A percentile compares a stretch with the other conserved stretches of the same genome.
These are phyloP conservation scores for Liodrosophila aerea DNA, from an alignment of 2,888 invertebrate genomes.

Conservation along the genomic window DNA sequence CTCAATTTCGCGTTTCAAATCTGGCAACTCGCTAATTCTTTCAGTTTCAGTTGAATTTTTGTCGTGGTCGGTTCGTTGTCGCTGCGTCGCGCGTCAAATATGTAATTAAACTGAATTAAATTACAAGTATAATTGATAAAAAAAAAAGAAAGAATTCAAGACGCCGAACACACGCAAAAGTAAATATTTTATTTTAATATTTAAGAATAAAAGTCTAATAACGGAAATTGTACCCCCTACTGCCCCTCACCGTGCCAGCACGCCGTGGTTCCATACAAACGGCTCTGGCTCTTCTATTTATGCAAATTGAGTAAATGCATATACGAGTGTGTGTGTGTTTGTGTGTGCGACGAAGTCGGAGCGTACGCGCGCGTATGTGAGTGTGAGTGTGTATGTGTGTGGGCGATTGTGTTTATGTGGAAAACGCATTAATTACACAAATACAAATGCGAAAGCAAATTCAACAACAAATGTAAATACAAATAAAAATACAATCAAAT, in stretches of 20 bases:
- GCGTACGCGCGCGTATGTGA: constrained; percentile 28
- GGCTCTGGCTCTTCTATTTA: constrained; percentile 51
- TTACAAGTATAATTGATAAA: constrained; percentile 52
- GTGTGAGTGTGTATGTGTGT: constrained; percentile 26
- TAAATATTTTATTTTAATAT: constrained; percentile 14
- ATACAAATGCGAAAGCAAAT: constrained; percentile 51
- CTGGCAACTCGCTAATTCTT: constrained; percentile 50
- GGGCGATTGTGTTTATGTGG: constrained; percentile 30
- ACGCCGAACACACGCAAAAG: constrained; percentile 52
- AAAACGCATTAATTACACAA: constrained; percentile 74
- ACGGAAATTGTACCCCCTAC: constrained; percentile 29
- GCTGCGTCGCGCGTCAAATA: constrained; percentile 47
- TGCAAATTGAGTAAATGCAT: constrained; percentile 54
- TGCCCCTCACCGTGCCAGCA: background rate
- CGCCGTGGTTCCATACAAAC: constrained; percentile 48
- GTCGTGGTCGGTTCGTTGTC: constrained; percentile 54
- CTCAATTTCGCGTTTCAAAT: constrained; percentile 32
- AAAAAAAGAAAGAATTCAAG: constrained; percentile 33
- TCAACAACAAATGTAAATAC: constrained; percentile 53
- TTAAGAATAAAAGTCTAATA: constrained; percentile 9
- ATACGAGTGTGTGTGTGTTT: constrained; percentile 35
- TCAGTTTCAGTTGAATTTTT: constrained; percentile 59
- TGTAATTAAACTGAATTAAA: constrained; percentile 53
- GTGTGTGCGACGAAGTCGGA: constrained; percentile 36
- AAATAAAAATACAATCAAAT: constrained; percentile 61